These are phyloP conservation scores for Iselma pallidipennis DNA, from an alignment of 2,888 invertebrate genomes.

Conservation along the genomic window DNA sequence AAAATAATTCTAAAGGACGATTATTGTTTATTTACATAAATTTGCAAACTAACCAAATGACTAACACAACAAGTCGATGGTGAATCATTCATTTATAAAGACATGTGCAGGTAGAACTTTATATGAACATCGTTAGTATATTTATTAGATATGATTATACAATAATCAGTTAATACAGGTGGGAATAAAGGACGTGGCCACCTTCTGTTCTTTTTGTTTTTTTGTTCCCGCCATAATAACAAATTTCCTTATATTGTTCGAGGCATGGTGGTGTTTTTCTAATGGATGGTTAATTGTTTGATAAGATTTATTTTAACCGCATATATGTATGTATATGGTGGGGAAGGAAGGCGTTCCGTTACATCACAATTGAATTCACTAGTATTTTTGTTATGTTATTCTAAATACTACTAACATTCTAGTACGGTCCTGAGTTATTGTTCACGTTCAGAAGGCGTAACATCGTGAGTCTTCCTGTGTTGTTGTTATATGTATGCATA, in stretches of 20 bases:
- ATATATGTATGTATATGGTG: background rate
- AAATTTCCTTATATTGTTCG: background rate
- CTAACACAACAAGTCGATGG: background rate
- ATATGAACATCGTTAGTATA: background rate
- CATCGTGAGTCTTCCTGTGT: constrained; percentile 46
- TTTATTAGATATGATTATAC: background rate
- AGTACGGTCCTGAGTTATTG: constrained; percentile 60
- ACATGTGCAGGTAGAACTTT: background rate
- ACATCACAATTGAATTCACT: background rate
- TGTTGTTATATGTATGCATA: constrained; percentile 5
- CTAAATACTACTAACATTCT: constrained; percentile 6
- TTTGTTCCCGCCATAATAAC: background rate
- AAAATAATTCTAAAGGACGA: background rate
- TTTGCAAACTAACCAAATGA: background rate
- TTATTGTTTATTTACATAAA: background rate
- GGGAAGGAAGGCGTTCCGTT: constrained; percentile 1
- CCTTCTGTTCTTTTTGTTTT: background rate
- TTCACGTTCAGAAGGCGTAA: constrained; percentile 64
- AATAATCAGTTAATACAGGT: background rate
- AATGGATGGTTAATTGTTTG: background rate
- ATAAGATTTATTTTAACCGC: background rate
- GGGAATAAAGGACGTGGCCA: background rate
- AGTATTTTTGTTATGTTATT: background rate
- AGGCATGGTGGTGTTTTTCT: background rate
- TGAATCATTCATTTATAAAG: background rate